phyloP scores from a whole-genome alignment of 1,140 invertebrate genomes.

The Chironomus tepperi region DNA sequence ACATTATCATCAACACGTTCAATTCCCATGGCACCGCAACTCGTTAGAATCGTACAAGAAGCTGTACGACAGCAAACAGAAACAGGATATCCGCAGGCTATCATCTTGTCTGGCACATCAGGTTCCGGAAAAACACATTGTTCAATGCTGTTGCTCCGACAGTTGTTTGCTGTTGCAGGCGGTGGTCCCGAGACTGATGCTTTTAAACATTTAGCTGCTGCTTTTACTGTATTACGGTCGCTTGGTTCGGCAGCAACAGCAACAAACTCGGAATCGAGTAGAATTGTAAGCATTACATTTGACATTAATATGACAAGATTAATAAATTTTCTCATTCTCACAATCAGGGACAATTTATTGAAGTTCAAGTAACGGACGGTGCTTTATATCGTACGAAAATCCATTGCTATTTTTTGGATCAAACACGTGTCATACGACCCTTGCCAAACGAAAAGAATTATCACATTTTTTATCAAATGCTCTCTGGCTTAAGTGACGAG shows the following conservation, averaged over 20 bases:
- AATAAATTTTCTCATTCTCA: constrained; percentile 24
- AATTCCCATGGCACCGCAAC: constrained; percentile 57
- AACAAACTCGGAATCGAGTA: constrained; percentile 85
- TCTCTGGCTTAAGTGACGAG: constrained; percentile 78
- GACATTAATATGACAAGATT: neutral
- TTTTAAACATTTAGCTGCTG: constrained; percentile 91
- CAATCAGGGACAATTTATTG: constrained; percentile 87
- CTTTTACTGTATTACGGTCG: constrained; percentile 85
- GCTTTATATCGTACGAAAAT: constrained; percentile 92
- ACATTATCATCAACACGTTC: constrained; percentile 77
- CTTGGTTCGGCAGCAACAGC: constrained; percentile 83
- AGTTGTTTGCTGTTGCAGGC: constrained; percentile 86
- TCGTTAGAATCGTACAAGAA: constrained; percentile 81
- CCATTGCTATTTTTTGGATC: constrained; percentile 89
- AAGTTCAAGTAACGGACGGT: constrained; percentile 93
- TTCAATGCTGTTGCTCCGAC: constrained; percentile 81
- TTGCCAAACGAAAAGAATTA: constrained; percentile 87
- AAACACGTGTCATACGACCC: constrained; percentile 81
- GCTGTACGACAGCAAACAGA: constrained; percentile 87
- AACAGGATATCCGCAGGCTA: constrained; percentile 89
- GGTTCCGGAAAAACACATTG: constrained; percentile 93
- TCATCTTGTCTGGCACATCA: constrained; percentile 82
- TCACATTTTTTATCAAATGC: constrained; percentile 95
- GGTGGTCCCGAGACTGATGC: constrained; percentile 90
- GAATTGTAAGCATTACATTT: constrained; percentile 64